Conservation (phyloP, 2,888 invertebrate genomes). For the Machimus atricapillus region DNA sequence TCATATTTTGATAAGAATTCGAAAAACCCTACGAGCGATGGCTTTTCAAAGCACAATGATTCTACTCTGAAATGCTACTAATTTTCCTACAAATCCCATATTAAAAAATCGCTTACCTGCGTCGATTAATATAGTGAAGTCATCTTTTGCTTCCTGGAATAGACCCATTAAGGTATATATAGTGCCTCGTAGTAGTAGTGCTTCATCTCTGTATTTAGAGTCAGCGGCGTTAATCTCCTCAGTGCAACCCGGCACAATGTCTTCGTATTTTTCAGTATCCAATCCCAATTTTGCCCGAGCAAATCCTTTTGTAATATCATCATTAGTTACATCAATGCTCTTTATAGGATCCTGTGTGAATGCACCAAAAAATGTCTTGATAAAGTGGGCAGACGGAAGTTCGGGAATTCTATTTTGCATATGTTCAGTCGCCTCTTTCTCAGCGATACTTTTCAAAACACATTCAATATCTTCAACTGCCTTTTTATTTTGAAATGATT, state of each 20-base stretch:
- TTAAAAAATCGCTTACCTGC: conserved; percentile 58
- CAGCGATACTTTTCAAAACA: conserved; percentile 76
- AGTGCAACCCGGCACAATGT: conserved; percentile 79
- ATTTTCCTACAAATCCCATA: too few species aligned
- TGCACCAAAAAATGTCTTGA: conserved; percentile 85
- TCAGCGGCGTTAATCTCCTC: conserved; percentile 75
- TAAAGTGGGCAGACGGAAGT: conserved; percentile 85
- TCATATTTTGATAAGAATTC: too few species aligned
- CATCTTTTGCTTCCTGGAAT: conserved; percentile 74
- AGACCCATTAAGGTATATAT: conserved; percentile 81
- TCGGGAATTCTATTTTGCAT: conserved; percentile 72
- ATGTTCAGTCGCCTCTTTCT: conserved; percentile 77
- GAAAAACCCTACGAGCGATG: too few species aligned
- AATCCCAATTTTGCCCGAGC: conserved; percentile 75
- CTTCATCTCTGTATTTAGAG: conserved; percentile 71
- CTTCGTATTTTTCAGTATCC: conserved; percentile 75
- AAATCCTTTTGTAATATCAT: conserved; percentile 66
- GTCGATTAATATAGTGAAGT: conserved; percentile 75
- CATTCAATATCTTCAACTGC: conserved; percentile 86
- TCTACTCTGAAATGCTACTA: too few species aligned
- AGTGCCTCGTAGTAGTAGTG: conserved; percentile 82
- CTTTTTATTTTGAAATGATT: conserved; percentile 83
- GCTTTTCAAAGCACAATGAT: too few species aligned
- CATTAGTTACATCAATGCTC: conserved; percentile 48
- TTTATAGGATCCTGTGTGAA: conserved; percentile 85